Conservation (phyloP, 2,797 vertebrate species). For the Girardinus metallicus region DNA sequence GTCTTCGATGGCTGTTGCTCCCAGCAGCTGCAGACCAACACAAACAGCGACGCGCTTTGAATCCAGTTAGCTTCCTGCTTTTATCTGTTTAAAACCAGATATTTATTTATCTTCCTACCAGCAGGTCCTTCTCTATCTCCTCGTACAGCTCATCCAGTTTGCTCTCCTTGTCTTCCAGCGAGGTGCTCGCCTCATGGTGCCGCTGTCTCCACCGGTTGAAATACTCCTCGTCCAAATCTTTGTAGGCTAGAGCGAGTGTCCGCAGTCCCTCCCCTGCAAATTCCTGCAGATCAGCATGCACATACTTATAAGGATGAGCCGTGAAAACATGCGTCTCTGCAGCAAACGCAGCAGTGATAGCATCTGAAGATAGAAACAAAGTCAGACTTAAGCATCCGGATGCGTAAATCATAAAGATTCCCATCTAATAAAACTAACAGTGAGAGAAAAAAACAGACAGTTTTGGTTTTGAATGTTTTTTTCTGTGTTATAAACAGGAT, state of each 20-base stretch:
- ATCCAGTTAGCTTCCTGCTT: neutral
- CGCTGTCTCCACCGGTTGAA: constrained; percentile 86
- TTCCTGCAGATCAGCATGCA: constrained; percentile 80
- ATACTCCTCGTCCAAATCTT: constrained; percentile 85
- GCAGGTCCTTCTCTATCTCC: constrained; percentile 91
- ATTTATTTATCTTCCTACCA: constrained; percentile 73
- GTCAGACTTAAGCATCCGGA: neutral
- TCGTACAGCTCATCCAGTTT: constrained; percentile 87
- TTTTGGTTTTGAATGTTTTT: neutral
- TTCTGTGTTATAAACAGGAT: neutral
- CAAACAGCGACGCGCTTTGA: neutral
- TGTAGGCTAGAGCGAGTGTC: constrained; percentile 90
- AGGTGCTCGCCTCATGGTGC: constrained; percentile 86
- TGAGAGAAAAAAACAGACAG: constrained; percentile 8
- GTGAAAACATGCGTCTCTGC: neutral
- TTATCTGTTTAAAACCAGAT: too few relatives aligned
- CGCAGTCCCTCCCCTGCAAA: constrained; percentile 93
- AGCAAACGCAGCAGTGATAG: neutral
- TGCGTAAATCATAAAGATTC: neutral
- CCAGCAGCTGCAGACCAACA: constrained; percentile 84
- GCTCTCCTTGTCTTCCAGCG: constrained; percentile 84
- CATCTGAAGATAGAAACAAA: constrained; percentile 14
- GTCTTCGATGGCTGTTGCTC: constrained; percentile 94
- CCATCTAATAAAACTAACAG: neutral
- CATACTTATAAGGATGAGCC: constrained; percentile 14